A percentile compares a stretch with the other conserved stretches of the same genome.
Conservation (phyloP, 2,888 invertebrate species). For the Mesoligia furuncula region DNA sequence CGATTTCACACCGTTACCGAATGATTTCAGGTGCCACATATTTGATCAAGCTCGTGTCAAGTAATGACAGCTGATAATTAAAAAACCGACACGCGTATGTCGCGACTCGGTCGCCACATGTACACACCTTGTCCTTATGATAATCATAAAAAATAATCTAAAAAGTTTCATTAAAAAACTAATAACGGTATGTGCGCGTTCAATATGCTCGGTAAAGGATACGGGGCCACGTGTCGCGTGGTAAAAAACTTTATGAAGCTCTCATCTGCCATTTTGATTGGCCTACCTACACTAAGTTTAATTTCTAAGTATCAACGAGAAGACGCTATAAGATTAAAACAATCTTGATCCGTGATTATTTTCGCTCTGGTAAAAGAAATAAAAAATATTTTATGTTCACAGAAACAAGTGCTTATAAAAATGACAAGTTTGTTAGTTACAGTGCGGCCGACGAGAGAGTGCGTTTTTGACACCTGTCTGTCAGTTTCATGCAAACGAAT, state of each 20-base stretch:
- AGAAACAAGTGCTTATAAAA: not conserved
- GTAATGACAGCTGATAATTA: conserved; percentile 65
- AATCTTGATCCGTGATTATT: not conserved
- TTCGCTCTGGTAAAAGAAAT: not conserved
- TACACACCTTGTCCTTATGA: conserved; percentile 53
- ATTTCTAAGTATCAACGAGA: not conserved
- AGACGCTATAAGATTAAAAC: not conserved
- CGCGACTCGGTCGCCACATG: conserved; percentile 65
- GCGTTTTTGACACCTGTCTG: not conserved
- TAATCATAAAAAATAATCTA: conserved; percentile 50
- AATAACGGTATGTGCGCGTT: conserved; percentile 65
- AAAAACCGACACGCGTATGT: conserved; percentile 62
- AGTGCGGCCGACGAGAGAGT: not conserved
- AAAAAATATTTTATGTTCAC: not conserved
- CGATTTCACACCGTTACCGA: conserved; percentile 37
- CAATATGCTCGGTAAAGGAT: conserved; percentile 75
- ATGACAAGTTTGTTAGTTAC: not conserved
- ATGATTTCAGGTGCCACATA: conserved; percentile 24
- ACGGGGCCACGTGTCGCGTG: conserved; percentile 70
- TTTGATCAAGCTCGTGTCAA: conserved; percentile 41
- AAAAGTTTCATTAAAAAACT: conserved; percentile 60
- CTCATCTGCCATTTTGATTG: conserved; percentile 13
- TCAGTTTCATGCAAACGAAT: not conserved
- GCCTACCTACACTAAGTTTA: not conserved
- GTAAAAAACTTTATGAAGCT: conserved; percentile 47